phyloP scores from a whole-genome alignment of 2,797 vertebrate species.

The Sandelia bainsii region DNA sequence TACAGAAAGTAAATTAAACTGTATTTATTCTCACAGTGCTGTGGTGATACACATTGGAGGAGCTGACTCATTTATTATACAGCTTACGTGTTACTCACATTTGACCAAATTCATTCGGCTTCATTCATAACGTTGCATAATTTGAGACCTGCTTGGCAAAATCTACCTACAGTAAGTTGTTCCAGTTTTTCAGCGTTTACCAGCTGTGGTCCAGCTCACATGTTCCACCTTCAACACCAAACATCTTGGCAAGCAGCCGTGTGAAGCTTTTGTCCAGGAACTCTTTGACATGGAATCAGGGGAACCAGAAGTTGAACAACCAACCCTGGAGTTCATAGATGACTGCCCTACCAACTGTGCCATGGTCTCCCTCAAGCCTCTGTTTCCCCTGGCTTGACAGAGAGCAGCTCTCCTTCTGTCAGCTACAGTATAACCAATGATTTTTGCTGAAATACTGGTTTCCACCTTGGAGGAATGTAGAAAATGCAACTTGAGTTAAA shows the following conservation, averaged over 20 bases:
- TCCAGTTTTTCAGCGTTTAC: neutral
- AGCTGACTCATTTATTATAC: no score
- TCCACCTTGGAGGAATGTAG: conserved; percentile 31
- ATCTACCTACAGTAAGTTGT: conserved; percentile 22
- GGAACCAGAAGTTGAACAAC: no score
- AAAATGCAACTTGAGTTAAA: conserved; percentile 50
- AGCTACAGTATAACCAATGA: conserved; percentile 28
- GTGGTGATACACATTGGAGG: conserved; percentile 37
- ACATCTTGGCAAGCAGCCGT: conserved; percentile 5
- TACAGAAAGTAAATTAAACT: conserved; percentile 4
- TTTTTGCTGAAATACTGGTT: conserved; percentile 27
- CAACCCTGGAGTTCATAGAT: no score
- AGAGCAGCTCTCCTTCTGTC: conserved; percentile 13
- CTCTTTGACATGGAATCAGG: no score
- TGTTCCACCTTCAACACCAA: conserved; percentile 4
- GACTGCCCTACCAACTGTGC: no score
- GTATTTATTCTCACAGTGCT: conserved; percentile 14
- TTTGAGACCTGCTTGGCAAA: conserved; percentile 22
- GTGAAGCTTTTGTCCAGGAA: neutral
- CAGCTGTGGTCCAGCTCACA: neutral
- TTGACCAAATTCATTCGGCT: conserved; percentile 30
- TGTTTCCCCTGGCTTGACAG: neutral
- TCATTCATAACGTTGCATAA: conserved; percentile 19
- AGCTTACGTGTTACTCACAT: conserved; percentile 23
- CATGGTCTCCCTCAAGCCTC: no score